Conservation (phyloP, 2,113 vertebrate species). For the Heloderma charlesbogerti region DNA sequence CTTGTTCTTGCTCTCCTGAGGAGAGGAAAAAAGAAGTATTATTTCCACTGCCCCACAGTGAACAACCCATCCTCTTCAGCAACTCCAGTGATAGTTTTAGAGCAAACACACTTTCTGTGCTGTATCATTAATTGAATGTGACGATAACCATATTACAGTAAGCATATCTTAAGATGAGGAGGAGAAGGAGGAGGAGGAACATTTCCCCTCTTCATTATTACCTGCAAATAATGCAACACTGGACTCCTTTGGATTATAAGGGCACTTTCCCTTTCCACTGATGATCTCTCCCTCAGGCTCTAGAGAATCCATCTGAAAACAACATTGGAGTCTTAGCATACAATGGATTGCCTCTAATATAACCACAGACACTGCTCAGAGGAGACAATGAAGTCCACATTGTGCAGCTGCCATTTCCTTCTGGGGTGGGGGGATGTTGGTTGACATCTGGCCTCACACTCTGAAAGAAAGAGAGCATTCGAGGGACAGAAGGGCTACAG, state of each 20-base stretch:
- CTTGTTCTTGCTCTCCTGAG: background rate
- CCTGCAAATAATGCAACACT: slow-evolving; percentile 95
- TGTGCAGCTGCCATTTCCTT: background rate
- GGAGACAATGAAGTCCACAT: too few relatives aligned
- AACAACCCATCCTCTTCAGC: background rate
- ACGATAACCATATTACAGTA: background rate
- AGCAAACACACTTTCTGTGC: background rate
- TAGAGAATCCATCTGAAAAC: slow-evolving; percentile 88
- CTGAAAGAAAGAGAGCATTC: background rate
- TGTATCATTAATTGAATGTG: background rate
- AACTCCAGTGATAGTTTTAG: slow-evolving; percentile 22
- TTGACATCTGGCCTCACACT: too few relatives aligned
- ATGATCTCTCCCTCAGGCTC: slow-evolving; percentile 92
- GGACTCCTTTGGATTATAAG: slow-evolving; percentile 94
- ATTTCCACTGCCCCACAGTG: background rate
- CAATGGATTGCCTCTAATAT: slow-evolving; percentile 5
- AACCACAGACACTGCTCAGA: background rate
- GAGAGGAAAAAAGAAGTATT: background rate
- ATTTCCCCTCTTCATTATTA: slow-evolving; percentile 64
- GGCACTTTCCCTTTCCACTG: slow-evolving; percentile 96
- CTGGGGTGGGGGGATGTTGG: background rate
- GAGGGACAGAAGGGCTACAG: background rate
- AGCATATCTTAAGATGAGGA: background rate
- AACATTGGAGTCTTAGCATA: slow-evolving; percentile 49
- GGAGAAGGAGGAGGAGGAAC: too few relatives aligned